These are phyloP conservation scores for Agonum fuliginosum DNA, from an alignment of 2,888 invertebrate species.

Conservation along the genomic window DNA sequence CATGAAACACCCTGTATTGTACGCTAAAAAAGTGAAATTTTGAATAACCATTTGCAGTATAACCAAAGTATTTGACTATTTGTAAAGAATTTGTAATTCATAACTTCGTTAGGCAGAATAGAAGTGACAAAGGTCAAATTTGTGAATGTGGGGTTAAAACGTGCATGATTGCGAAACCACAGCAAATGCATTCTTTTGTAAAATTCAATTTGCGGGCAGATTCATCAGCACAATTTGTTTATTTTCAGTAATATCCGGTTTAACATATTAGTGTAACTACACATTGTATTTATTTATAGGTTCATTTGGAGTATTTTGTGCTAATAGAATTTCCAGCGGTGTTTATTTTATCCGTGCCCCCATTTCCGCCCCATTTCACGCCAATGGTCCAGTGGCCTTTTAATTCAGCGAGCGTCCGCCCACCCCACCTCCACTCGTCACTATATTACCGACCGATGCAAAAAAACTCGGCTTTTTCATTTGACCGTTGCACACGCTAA, in stretches of 20 bases:
- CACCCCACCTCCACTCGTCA: neutral
- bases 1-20: too few species aligned
- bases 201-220: neutral
- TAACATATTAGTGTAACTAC: constrained; percentile 14
- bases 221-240: constrained; percentile 22
- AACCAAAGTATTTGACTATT: too few species aligned
- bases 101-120: too few species aligned
- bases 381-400: constrained; percentile 24
- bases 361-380: constrained; percentile 40
- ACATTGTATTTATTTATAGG: constrained; percentile 20
- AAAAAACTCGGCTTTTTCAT: constrained; percentile 29
- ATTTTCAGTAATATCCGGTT: neutral
- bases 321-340: constrained; percentile 32
- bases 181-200: neutral
- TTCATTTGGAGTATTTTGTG: constrained; percentile 24
- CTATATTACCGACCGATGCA: constrained; percentile 37
- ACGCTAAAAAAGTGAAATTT: too few species aligned
- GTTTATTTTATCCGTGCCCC: constrained; percentile 42
- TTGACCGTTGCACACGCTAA: constrained; percentile 22
- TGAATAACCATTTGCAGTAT: too few species aligned
- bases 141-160: too few species aligned
- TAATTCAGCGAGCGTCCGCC: constrained; percentile 33
- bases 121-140: too few species aligned
- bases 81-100: too few species aligned
- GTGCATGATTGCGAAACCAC: too few species aligned